These are phyloP conservation scores for Gymnorhina tibicen DNA, from an alignment of 2,113 vertebrate species.

Conservation along the genomic window DNA sequence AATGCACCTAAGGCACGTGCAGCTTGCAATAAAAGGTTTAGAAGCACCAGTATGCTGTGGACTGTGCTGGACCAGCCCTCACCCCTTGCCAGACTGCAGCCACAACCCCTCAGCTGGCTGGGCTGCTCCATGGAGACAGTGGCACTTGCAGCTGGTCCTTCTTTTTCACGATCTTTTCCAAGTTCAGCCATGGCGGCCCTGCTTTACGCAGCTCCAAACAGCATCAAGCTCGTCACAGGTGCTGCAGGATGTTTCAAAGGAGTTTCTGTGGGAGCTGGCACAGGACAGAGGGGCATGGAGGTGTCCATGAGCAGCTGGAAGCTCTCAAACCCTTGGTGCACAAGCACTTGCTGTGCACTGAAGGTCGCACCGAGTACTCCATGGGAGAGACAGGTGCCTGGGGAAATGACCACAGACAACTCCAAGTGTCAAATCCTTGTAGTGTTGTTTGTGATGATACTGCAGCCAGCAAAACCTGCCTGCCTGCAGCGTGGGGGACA, in stretches of 20 bases:
- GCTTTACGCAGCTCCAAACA: background rate
- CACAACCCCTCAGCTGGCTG: background rate
- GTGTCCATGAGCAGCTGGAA: background rate
- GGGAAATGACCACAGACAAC: background rate
- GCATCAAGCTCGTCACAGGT: background rate
- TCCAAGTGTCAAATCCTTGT: background rate
- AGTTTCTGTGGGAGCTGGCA: background rate
- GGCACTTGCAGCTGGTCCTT: background rate
- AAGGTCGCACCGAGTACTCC: rapidly evolving
- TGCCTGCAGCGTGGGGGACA: rapidly evolving
- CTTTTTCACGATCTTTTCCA: background rate
- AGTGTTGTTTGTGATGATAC: background rate
- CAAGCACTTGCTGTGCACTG: too few species aligned
- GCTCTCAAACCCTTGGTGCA: background rate
- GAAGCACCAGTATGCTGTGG: background rate
- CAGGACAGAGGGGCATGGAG: background rate
- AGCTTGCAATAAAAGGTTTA: background rate
- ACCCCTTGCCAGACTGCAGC: background rate
- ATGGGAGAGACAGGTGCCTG: background rate
- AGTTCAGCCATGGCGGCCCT: background rate
- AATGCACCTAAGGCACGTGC: background rate
- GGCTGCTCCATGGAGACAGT: background rate
- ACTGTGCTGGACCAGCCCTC: background rate
- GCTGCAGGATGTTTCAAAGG: background rate
- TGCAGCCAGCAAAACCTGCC: background rate